Conservation (phyloP, 2,888 invertebrate genomes). For the Papilio protenor region DNA sequence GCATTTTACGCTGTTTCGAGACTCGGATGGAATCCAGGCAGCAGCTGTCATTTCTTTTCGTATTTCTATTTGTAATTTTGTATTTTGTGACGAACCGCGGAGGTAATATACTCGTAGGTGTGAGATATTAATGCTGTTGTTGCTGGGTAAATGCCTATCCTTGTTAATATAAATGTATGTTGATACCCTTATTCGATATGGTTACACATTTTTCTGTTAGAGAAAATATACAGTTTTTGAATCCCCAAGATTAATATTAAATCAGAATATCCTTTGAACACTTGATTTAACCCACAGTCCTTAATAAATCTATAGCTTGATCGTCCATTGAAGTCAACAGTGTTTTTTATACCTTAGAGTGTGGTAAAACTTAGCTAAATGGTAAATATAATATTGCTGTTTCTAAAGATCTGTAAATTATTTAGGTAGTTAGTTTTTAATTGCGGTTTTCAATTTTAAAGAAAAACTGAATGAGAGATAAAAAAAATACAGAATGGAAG, state of each 20-base stretch:
- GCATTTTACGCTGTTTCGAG: slow-evolving; percentile 39
- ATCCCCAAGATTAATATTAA: too few relatives aligned
- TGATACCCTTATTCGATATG: not conserved
- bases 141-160: not conserved
- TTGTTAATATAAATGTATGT: not conserved
- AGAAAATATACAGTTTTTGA: not conserved
- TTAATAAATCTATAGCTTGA: too few relatives aligned
- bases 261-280: too few relatives aligned
- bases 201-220: not conserved
- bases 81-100: slow-evolving; percentile 29
- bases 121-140: slow-evolving; percentile 8
- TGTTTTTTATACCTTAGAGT: too few relatives aligned
- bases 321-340: too few relatives aligned
- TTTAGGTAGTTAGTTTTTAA: not conserved
- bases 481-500: slow-evolving; percentile 1
- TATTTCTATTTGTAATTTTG: slow-evolving; percentile 35
- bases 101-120: slow-evolving; percentile 11
- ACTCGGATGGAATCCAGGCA: slow-evolving; percentile 32
- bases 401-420: not conserved
- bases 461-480: slow-evolving; percentile 27
- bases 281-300: too few relatives aligned
- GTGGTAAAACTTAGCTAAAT: too few relatives aligned
- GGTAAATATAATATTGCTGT: too few relatives aligned
- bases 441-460: slow-evolving; percentile 9
- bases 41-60: slow-evolving; percentile 39